Conservation (phyloP, 2,113 vertebrate species). For the Thermophis baileyi region DNA sequence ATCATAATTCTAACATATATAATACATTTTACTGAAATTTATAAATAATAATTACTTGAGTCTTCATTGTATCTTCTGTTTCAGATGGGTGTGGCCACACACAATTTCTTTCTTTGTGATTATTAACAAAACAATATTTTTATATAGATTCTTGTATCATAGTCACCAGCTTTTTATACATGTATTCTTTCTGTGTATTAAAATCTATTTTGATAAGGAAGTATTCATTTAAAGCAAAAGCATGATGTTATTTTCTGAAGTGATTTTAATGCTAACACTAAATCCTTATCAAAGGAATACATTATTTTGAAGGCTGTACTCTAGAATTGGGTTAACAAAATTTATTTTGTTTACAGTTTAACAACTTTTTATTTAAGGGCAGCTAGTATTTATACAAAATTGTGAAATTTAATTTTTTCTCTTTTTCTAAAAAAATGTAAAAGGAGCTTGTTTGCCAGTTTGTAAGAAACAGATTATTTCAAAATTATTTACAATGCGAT, state of each 20-base stretch:
- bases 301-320: neutral
- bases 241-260: neutral
- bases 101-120: slow-evolving; percentile 17
- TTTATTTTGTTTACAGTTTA: neutral
- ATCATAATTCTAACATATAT: neutral
- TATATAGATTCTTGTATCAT: slow-evolving; percentile 5
- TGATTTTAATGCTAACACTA: slow-evolving; percentile 1
- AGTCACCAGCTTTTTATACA: slow-evolving; percentile 25
- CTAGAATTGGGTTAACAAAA: slow-evolving; percentile 11
- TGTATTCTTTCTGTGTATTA: slow-evolving; percentile 1
- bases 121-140: neutral
- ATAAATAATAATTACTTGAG: slow-evolving; percentile 1
- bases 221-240: neutral
- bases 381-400: neutral
- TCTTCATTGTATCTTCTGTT: slow-evolving; percentile 16
- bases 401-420: neutral
- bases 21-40: neutral
- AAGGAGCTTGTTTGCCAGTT: neutral
- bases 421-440: neutral
- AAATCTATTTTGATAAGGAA: neutral
- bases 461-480: neutral
- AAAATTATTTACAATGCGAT: neutral
- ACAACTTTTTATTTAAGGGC: neutral
- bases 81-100: slow-evolving; percentile 52
- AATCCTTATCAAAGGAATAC: slow-evolving; percentile 15